Base-by-base conservation (phyloP, 1,140 invertebrate species). In the Nephotettix cincticeps region DNA sequence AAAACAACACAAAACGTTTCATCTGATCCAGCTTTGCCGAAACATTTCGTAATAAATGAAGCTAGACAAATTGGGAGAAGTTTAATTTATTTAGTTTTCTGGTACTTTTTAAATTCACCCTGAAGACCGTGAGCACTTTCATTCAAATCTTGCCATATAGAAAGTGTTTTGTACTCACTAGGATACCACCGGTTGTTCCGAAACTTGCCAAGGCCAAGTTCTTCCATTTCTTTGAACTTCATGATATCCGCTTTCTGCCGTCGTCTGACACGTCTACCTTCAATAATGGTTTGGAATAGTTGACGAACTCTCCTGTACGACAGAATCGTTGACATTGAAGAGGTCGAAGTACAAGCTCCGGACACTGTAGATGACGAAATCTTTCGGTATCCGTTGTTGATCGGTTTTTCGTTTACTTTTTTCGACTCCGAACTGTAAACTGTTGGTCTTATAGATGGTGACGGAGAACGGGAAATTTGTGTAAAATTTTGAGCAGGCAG, bases 141-240 rank as follows among this genome's bases (percentile, higher is more conserved):
- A 23, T 61, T 21, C 21, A 61, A 6, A 4, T 61, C 56, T 3
- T 27, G 25, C 56, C 56, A 61, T 21, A 61, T 61, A 27, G 56
- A 27, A 4, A 27, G 6, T n/a, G 56, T 27, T 28, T 61, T 61
- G 21, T 14, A 27, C 3, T 28, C 56, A 28, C 56, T 61, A 4
- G 56, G 56, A 9, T 61, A 27, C 56, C 56, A 61, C 4, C 56
- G 56, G n/a, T 61, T 61, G 25, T 61, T 61, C n/a, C 9, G 25
- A 1, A 61, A 14, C 56, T 61, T 23, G 13, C 56, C 56, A 9
- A 61, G n/a, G 25, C 56, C 56, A 6, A 61, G 25, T 29, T 61
- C 56, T 61, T 61, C 56, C 56, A 61, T 61, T 61, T 61, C 56
- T 28, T 61, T 61, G n/a, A 61, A 61, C 25, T 61, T 61, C 23